Conservation (phyloP, 2,797 vertebrate genomes). For the Phaenicophaeus curvirostris region DNA sequence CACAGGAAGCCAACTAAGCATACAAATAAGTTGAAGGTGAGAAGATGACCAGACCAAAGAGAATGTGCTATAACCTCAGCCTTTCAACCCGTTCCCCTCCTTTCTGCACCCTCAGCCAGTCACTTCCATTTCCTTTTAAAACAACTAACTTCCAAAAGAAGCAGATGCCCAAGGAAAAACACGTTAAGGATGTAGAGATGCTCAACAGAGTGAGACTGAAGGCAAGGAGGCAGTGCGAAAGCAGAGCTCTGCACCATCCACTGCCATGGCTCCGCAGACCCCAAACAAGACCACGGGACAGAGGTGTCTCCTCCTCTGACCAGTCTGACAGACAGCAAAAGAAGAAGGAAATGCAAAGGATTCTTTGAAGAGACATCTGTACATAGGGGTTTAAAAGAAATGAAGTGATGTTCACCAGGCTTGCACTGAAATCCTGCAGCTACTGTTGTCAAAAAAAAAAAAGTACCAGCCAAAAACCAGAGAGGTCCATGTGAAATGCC, state of each 20-base stretch:
- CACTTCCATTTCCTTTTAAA: background rate
- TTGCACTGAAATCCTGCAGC: background rate
- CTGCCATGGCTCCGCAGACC: accelerated
- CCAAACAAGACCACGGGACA: accelerated
- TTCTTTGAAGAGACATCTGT: background rate
- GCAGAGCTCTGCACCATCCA: background rate
- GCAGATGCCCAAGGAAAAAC: background rate
- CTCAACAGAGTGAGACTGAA: background rate
- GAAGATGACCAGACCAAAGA: background rate
- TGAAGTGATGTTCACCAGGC: background rate
- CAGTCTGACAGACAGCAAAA: background rate
- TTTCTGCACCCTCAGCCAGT: background rate
- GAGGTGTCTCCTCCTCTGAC: background rate
- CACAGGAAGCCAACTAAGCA: background rate
- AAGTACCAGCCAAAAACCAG: background rate
- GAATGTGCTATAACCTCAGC: background rate
- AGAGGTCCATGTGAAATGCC: background rate
- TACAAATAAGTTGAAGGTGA: constrained; percentile 62
- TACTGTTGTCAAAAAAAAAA: background rate
- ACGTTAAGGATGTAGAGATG: background rate
- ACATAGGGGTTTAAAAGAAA: background rate
- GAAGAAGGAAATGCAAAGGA: background rate
- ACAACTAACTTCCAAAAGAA: background rate
- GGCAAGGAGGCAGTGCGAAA: accelerated
- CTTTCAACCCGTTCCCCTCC: background rate